These are phyloP conservation scores for Adelphocoris suturalis DNA, from an alignment of 2,888 invertebrate genomes.

Conservation along the genomic window DNA sequence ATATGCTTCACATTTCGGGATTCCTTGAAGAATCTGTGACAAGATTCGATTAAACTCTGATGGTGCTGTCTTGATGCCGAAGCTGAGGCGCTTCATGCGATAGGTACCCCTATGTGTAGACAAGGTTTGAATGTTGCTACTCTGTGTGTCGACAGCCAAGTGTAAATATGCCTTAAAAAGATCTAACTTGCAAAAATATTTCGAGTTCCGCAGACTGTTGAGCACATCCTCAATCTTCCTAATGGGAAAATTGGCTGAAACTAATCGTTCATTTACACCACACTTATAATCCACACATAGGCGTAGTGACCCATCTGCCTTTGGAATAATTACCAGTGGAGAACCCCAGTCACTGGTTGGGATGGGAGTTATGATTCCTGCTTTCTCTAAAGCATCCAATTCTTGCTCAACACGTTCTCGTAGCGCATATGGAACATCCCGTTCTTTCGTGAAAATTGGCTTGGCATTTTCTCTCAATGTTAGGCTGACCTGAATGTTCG, in stretches of 20 bases:
- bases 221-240: conserved; percentile 75
- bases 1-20: conserved; percentile 68
- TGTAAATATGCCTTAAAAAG: conserved; percentile 75
- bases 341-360: no score
- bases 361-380: no score
- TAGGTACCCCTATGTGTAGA: not conserved
- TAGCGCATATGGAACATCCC: no score
- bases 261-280: conserved; percentile 35
- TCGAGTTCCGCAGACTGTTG: not conserved
- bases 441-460: no score
- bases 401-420: no score
- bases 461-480: no score
- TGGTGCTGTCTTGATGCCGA: conserved; percentile 51
- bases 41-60: not conserved
- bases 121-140: conserved; percentile 68
- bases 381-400: no score
- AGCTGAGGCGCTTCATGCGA: conserved; percentile 45
- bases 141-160: conserved; percentile 70
- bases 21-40: conserved; percentile 64
- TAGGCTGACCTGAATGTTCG: no score
- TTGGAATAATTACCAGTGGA: no score
- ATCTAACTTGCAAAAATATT: conserved; percentile 67
- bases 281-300: no score
- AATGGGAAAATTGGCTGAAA: conserved; percentile 73
- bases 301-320: no score